Evolutionary conservation across 37 sponge, comb jelly and placozoan species (phyloP).

Genomic region (Spongia lamella): DNA sequence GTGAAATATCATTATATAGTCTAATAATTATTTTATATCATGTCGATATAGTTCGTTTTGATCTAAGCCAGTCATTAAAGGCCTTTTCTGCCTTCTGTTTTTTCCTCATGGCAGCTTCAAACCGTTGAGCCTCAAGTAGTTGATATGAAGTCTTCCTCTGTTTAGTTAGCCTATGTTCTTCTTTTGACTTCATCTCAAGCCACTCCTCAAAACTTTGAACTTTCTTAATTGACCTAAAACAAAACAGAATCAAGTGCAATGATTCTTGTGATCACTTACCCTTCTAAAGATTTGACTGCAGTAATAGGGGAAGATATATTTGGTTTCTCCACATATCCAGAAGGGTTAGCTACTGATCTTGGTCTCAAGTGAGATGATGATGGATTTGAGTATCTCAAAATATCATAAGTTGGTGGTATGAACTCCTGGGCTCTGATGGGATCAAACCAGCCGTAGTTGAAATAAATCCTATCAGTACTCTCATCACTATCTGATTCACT

Average conservation of each 20-base stretch:
- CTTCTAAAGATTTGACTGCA: background rate
- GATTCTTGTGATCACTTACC: background rate
- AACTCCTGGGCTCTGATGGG: slow-evolving; percentile 62
- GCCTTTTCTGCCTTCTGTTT: too few relatives aligned
- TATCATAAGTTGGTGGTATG: slow-evolving; percentile 56
- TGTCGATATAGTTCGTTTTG: too few relatives aligned
- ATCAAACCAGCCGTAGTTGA: slow-evolving; percentile 83
- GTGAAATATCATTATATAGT: too few relatives aligned
- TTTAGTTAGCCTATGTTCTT: background rate
- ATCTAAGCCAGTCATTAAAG: too few relatives aligned
- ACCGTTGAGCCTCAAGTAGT: too few relatives aligned
- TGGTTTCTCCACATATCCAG: slow-evolving; percentile 20
- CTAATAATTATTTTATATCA: too few relatives aligned
- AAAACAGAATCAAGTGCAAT: slow-evolving; percentile 1
- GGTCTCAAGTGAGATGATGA: slow-evolving; percentile 50
- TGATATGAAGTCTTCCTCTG: background rate
- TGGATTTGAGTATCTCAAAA: slow-evolving; percentile 71
- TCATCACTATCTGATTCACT: background rate
- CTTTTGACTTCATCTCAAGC: background rate
- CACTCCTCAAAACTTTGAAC: background rate
- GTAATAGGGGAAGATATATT: background rate
- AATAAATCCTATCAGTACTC: slow-evolving; percentile 16
- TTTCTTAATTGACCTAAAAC: too few relatives aligned
- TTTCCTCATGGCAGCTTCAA: too few relatives aligned
- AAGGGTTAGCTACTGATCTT: slow-evolving; percentile 53